Base-by-base conservation (phyloP, 2,888 invertebrate genomes). In the Aphidius colemani region DNA sequence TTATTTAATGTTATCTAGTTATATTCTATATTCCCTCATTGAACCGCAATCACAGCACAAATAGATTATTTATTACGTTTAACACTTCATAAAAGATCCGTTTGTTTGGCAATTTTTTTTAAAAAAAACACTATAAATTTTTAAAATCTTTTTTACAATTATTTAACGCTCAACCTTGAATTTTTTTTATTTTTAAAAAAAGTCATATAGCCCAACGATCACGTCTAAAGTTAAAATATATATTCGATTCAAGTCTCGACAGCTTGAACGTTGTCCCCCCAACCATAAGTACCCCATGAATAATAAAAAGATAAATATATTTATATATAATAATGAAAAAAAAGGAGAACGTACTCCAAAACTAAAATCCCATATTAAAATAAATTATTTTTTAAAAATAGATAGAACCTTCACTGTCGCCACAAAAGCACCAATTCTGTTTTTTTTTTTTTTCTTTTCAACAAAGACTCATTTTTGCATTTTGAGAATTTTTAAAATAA, bases 91-190 rank as follows among this genome's bases (percentile, higher is more conserved):
- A 66, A 69, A 64, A 67, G 67, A 65, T 61, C 44, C 45, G 45
- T 61, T 58, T 53, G 59, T 66, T 70, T 70, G 70, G 67, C 70
- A 69, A 67, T 64, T 66, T 65, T 57, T 65, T 65, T 55, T 64
- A 58, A 59, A 45, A 30, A 30, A 30, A 61, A 48, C 62, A 46
- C 57, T 45, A 59, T 63, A 49, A 43, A 55, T 53, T 30, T 61
- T 61, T 41, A 48, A 18, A n/a, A 61, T 63, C 44, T 30, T 53
- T 55, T 44, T 13, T 8, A 61, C 61, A 44, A 43, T 53, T 44
- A 44, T 7, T 45, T 30, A n/a, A 57, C 50, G 53, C 51, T 9
- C 13, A 43, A 13, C 48, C 45, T 48, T 7, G n/a, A 59, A 53
- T 44, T 45, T 18, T 53, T 10, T n/a, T 53, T 46, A 45, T 30